Base-by-base conservation (phyloP, 2,113 vertebrate genomes). In the Pseudorectes ferrugineus region DNA sequence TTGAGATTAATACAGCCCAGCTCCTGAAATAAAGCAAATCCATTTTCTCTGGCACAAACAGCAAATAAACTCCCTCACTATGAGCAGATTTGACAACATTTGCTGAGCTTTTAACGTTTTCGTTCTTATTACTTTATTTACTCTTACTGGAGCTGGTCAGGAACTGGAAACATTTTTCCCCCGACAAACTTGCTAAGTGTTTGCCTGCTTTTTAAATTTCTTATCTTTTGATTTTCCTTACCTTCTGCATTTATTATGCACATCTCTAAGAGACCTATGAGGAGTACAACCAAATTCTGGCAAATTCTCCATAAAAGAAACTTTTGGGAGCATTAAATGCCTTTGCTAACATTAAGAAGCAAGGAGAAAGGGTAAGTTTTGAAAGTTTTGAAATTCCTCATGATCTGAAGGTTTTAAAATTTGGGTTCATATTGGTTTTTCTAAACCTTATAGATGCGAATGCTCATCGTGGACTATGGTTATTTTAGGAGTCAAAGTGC, bases 21-120 rank as follows among this genome's bases (percentile, higher is more conserved):
- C 14, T 92, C 73, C 65, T 71, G 40, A 87, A 87, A 93, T 58
- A 94, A 92, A 91, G 46, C 22, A 94, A 92, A 97, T 80, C 76
- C 57, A 71, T 88, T 77, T 92, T 33, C 43, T 91, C 35, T 88
- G 79, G 49, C 68, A 77, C 55, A 80, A 96, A 73, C 2, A 0
- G 49, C n/a, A 95, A 90, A 88, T 57, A 84, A 92, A 65, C n/a
- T 58, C 45, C 54, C 58, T 62, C 25, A 55, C 43, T 86, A 38
- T 24, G 46, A 80, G 46, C 21, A 92, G 58, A 76, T 93, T 77
- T 84, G 54, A 88, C 31, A 91, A 89, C 35, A 31, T 63, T 83
- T 94, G 38, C 75, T 86, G 82, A 92, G 68, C 59, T 95, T 85
- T 63, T 72, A 73, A 54, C 67, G 54, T 92, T 96, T 90, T 66